phyloP scores from a whole-genome alignment of 2,797 vertebrate species.

The Poecilia velifera region DNA sequence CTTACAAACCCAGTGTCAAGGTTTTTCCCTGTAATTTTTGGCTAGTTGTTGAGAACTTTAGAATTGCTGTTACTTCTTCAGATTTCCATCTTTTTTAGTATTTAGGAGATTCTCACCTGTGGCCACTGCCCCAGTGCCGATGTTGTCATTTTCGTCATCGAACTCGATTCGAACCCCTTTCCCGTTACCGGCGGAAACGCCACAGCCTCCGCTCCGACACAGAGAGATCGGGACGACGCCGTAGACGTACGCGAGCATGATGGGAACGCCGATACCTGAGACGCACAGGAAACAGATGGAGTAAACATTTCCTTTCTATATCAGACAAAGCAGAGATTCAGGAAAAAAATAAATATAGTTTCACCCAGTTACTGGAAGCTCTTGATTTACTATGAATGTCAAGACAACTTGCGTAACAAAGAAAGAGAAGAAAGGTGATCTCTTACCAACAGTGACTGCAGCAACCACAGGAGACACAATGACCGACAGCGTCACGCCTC shows the following conservation, averaged over 20 bases:
- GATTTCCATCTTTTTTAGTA: background rate
- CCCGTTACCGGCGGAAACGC: constrained; percentile 94
- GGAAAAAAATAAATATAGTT: background rate
- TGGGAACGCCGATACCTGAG: constrained; percentile 95
- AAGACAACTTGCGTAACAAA: constrained; percentile 5
- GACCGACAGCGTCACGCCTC: constrained; percentile 95
- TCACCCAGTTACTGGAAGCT: background rate
- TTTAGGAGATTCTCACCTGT: constrained; percentile 82
- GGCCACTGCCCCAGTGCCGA: constrained; percentile 88
- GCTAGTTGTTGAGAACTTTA: background rate
- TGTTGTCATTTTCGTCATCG: constrained; percentile 97
- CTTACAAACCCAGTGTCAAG: no score
- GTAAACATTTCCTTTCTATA: background rate
- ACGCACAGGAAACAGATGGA: background rate
- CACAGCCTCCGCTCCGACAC: constrained; percentile 96
- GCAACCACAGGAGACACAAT: constrained; percentile 98
- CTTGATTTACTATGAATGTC: background rate
- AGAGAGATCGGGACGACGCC: constrained; percentile 98
- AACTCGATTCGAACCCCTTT: constrained; percentile 99
- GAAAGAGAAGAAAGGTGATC: background rate
- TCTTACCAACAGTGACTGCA: constrained; percentile 95
- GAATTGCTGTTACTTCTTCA: background rate
- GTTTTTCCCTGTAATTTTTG: background rate
- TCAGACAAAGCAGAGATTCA: background rate
- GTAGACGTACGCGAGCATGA: constrained; percentile 98